Evolutionary conservation across 2,888 invertebrate genomes (phyloP).

Genomic region (Blastobasis adustella): DNA sequence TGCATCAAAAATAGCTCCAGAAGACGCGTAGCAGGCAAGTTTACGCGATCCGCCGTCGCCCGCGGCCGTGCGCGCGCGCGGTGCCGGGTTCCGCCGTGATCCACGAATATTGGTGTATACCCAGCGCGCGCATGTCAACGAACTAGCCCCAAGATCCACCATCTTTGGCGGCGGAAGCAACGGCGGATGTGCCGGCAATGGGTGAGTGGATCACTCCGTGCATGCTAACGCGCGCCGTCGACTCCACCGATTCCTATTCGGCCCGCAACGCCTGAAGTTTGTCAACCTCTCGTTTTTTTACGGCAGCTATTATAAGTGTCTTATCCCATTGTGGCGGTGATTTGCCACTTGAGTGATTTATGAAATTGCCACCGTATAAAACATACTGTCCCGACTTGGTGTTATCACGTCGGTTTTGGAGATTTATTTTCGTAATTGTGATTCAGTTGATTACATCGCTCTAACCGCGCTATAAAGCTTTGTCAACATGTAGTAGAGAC

Average conservation of each 20-base stretch:
- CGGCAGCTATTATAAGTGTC: slow-evolving; percentile 22
- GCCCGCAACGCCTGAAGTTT: slow-evolving; percentile 68
- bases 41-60: slow-evolving; percentile 55
- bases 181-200: slow-evolving; percentile 71
- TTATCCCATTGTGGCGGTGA: background rate
- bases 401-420: too few species aligned
- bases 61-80: slow-evolving; percentile 36
- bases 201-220: slow-evolving; percentile 67
- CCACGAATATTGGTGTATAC: slow-evolving; percentile 34
- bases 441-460: too few species aligned
- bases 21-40: slow-evolving; percentile 67
- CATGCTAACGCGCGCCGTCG: slow-evolving; percentile 61
- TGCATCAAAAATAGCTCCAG: slow-evolving; percentile 73
- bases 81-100: slow-evolving; percentile 24
- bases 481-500: too few species aligned
- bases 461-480: too few species aligned
- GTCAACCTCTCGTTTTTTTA: slow-evolving; percentile 70
- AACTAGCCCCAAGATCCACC: slow-evolving; percentile 65
- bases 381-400: too few species aligned
- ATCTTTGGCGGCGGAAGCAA: slow-evolving; percentile 73
- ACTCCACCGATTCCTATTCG: slow-evolving; percentile 68
- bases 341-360: too few species aligned
- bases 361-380: too few species aligned
- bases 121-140: slow-evolving; percentile 57
- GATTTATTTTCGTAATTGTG: too few species aligned